Conservation (phyloP, 2,888 invertebrate genomes). For the Sisyra nigra region DNA sequence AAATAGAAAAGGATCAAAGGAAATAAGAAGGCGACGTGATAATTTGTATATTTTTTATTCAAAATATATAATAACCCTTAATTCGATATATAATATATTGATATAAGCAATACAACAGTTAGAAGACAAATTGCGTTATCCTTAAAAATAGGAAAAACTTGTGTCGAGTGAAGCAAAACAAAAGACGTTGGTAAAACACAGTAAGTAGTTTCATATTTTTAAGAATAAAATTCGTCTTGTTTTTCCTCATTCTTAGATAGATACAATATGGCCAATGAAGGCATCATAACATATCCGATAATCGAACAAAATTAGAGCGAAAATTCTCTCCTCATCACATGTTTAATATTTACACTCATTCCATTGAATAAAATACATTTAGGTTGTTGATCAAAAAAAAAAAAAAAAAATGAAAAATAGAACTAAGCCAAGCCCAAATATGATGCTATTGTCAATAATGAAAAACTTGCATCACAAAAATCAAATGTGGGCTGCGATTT, state of each 20-base stretch:
- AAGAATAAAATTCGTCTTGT: conserved; percentile 1
- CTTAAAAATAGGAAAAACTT: conserved; percentile 1
- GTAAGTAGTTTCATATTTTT: neutral
- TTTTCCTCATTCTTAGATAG: neutral
- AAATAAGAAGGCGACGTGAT: too few relatives aligned
- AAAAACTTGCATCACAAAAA: too few relatives aligned
- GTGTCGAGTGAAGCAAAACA: neutral
- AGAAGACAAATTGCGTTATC: neutral
- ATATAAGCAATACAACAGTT: conserved; percentile 9
- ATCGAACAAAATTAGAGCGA: too few relatives aligned
- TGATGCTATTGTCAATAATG: too few relatives aligned
- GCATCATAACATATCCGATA: neutral
- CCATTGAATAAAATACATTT: too few relatives aligned
- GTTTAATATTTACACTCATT: too few relatives aligned
- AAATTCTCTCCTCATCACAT: too few relatives aligned
- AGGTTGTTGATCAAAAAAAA: too few relatives aligned
- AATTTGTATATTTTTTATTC: conserved; percentile 7
- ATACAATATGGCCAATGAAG: neutral
- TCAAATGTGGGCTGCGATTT: too few relatives aligned
- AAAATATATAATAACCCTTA: conserved; percentile 9
- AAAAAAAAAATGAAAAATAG: neutral
- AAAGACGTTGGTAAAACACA: neutral
- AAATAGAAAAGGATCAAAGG: too few relatives aligned
- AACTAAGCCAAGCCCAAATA: too few relatives aligned
- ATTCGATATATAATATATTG: conserved; percentile 3